Percentiles rank a stretch among this genome's conserved stretches.
These are phyloP conservation scores for Asarcornis scutulata DNA, from an alignment of 2,113 vertebrate genomes.

Conservation along the genomic window DNA sequence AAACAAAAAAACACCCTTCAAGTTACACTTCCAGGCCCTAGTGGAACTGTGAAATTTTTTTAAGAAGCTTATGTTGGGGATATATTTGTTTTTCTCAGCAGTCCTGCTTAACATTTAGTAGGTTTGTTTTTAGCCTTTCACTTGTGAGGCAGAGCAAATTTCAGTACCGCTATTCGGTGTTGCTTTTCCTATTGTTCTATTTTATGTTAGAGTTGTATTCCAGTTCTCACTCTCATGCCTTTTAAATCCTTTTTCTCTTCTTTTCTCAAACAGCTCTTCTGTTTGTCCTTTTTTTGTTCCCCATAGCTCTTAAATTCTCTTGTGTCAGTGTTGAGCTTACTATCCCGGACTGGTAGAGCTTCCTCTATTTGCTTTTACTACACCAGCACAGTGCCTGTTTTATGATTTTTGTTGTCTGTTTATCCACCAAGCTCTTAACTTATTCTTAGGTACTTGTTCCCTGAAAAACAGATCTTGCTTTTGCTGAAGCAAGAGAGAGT, in stretches of 20 bases:
- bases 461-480: not conserved
- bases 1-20: not conserved
- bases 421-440: not conserved
- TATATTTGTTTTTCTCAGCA: not conserved
- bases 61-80: not conserved
- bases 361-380: not conserved
- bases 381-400: not conserved
- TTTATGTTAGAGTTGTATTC: not conserved
- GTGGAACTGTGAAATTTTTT: not conserved
- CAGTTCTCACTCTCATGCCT: not conserved
- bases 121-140: not conserved
- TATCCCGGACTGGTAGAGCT: not conserved
- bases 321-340: not conserved
- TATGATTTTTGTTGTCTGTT: not conserved
- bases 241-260: not conserved
- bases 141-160: not conserved
- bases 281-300: not conserved
- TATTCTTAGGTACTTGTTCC: not conserved
- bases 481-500: not conserved
- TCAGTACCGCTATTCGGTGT: not conserved
- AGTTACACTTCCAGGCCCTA: not conserved
- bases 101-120: not conserved
- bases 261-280: not conserved
- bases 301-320: conserved; percentile 2
- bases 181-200: not conserved